Evolutionary conservation across 2,888 invertebrate genomes (phyloP).

Genomic region (Noctua pronuba): DNA sequence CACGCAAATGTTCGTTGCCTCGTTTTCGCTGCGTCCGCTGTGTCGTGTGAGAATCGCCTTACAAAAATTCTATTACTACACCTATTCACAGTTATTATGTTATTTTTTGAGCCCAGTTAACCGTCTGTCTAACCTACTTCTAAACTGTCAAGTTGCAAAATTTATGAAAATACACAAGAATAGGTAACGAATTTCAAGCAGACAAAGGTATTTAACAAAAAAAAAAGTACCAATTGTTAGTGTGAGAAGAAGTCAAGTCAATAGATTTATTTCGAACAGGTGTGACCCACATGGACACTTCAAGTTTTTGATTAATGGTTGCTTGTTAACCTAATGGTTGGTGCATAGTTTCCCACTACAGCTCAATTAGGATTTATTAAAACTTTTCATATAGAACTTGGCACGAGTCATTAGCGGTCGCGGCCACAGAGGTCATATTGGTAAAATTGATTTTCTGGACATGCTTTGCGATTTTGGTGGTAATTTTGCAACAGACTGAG

Average conservation of each 20-base stretch:
- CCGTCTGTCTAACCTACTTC: background rate
- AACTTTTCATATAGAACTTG: background rate
- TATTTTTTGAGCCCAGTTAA: background rate
- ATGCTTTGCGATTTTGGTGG: constrained; percentile 12
- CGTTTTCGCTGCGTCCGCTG: background rate
- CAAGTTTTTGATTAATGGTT: constrained; percentile 46
- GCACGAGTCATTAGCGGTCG: background rate
- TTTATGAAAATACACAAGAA: constrained; percentile 16
- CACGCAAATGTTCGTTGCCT: background rate
- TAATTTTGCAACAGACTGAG: background rate
- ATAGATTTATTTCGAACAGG: constrained; percentile 41
- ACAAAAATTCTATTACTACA: background rate
- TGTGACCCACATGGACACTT: constrained; percentile 55
- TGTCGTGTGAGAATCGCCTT: background rate
- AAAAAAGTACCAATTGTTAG: constrained; percentile 12
- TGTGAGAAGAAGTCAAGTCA: constrained; percentile 31
- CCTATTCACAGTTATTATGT: background rate
- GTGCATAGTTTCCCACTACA: background rate
- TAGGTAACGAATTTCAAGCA: background rate
- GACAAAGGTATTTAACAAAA: constrained; percentile 14
- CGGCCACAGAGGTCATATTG: background rate
- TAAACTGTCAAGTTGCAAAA: constrained; percentile 7
- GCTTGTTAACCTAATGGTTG: constrained; percentile 38
- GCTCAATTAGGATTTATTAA: background rate
- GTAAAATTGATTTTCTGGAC: background rate